Percentiles rank a stretch among this genome's conserved stretches.
Conservation (phyloP, 2,113 vertebrate species). For the Oceanodroma tethys region DNA sequence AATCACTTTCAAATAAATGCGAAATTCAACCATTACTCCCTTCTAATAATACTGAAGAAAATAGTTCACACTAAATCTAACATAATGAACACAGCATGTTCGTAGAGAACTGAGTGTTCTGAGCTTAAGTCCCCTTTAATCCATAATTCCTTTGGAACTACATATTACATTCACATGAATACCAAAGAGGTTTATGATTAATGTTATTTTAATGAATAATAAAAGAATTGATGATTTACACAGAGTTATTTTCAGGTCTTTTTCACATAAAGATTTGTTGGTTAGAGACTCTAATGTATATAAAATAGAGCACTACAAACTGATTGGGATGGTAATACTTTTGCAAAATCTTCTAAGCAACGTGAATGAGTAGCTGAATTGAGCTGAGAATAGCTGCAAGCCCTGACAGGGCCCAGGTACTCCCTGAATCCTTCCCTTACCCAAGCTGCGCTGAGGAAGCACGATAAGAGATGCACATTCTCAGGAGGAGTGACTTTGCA, state of each 20-base stretch:
- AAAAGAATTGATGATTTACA: constrained; percentile 62
- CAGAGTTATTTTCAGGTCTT: constrained; percentile 32
- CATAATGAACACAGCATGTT: constrained; percentile 69
- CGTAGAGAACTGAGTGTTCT: constrained; percentile 63
- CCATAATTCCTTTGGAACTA: constrained; percentile 70
- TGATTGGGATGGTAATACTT: background rate
- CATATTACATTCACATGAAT: constrained; percentile 62
- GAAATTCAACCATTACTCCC: constrained; percentile 49
- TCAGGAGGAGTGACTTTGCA: background rate
- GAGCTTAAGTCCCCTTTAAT: constrained; percentile 61
- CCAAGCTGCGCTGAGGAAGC: background rate
- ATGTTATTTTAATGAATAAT: constrained; percentile 73
- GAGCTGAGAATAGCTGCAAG: background rate
- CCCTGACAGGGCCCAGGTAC: background rate
- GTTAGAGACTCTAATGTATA: background rate
- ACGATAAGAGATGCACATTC: fast-evolving
- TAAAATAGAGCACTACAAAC: background rate
- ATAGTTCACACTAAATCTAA: constrained; percentile 69
- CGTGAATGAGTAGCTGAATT: background rate
- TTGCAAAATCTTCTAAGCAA: background rate
- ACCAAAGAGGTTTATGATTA: constrained; percentile 64
- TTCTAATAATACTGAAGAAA: constrained; percentile 71
- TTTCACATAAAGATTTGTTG: background rate
- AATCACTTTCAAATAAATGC: constrained; percentile 71
- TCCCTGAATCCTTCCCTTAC: background rate